Base-by-base conservation (phyloP, 2,888 invertebrate species). In the Drosophila paucipuncta region DNA sequence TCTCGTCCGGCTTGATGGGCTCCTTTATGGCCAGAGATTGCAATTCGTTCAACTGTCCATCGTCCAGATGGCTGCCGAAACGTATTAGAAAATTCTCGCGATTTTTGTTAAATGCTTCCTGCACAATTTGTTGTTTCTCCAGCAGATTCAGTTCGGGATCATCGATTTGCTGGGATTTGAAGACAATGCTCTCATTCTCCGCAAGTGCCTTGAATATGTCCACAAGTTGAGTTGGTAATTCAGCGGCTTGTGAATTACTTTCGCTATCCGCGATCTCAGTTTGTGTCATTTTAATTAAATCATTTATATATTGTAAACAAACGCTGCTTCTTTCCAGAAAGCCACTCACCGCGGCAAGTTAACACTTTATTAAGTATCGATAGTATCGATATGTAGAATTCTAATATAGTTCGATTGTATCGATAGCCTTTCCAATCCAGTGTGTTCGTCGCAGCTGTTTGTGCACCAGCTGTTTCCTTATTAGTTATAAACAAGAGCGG, bases 121-220 rank as follows among this genome's bases (percentile, higher is more conserved):
- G 92, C 0, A 97, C 97, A 78, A 97, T 96, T 81, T 94, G 92
- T 82, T 94, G 94, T 93, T 97, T 98, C 83, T 98, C 96, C 25
- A 93, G 91, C 1, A 94, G 92, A 7, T 95, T 95, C 58, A 98
- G 92, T 89, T 98, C 97, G 0, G 95, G 95, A 92, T 98, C 97
- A 86, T 95, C 95, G 58, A 96, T 94, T 93, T 97, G 97, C 91
- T 98, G 97, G 89, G 96, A 97, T 94, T 97, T 97, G 86, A 98
- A 97, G 76, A 95, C 94, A 50, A 93, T 92, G 37, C 82, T 82
- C 0, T 61, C 11, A 74, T 93, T 92, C 18, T 71, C 71, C 1
- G 92, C 89, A 5, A 93, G 74, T 68, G 84, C 84, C 70, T 91
- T 83, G 53, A 92, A 91, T 49, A 93, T 87, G 28, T 90, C 82